Evolutionary conservation across 2,797 vertebrate genomes (phyloP).

Genomic region (Meda fulgida): DNA sequence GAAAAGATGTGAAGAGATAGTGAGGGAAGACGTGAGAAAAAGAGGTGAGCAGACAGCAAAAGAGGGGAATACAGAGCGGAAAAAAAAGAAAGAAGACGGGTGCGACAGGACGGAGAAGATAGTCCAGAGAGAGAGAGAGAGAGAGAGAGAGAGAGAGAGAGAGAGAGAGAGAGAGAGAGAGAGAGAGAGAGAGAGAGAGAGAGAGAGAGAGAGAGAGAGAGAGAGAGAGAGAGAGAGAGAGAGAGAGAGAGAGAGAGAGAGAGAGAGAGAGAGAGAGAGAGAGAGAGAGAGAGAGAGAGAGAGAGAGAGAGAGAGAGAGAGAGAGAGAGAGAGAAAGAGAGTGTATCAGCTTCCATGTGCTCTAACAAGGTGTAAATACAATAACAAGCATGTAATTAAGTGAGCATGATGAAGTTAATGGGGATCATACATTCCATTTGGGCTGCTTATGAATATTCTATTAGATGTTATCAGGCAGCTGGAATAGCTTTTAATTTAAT

Average conservation of each 20-base stretch:
- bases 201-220: conserved; percentile 56
- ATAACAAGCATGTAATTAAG: conserved; percentile 99
- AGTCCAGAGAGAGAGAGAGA: conserved; percentile 71
- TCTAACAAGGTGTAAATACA: conserved; percentile 99
- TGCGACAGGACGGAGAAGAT: conserved; percentile 85
- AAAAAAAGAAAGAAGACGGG: conserved; percentile 15
- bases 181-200: conserved; percentile 61
- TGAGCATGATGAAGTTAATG: conserved; percentile 99
- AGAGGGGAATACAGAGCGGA: conserved; percentile 24
- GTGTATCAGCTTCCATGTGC: conserved; percentile 98
- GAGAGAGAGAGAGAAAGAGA: conserved; percentile 57
- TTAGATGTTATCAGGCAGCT: conserved; percentile 99
- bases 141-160: conserved; percentile 62
- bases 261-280: conserved; percentile 62
- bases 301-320: conserved; percentile 66
- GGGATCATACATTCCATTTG: conserved; percentile 99
- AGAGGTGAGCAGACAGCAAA: conserved; percentile 43
- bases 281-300: conserved; percentile 65
- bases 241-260: conserved; percentile 62
- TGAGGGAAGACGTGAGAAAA: conserved; percentile 52
- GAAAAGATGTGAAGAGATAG: conserved; percentile 40
- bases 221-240: conserved; percentile 56
- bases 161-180: conserved; percentile 61
- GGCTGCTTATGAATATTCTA: conserved; percentile 99
- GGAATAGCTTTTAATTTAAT: conserved; percentile 99